A percentile compares a stretch with the other conserved stretches of the same genome.
Evolutionary conservation across 2,113 vertebrate species (phyloP).

Genomic region (Saguinus midas): DNA sequence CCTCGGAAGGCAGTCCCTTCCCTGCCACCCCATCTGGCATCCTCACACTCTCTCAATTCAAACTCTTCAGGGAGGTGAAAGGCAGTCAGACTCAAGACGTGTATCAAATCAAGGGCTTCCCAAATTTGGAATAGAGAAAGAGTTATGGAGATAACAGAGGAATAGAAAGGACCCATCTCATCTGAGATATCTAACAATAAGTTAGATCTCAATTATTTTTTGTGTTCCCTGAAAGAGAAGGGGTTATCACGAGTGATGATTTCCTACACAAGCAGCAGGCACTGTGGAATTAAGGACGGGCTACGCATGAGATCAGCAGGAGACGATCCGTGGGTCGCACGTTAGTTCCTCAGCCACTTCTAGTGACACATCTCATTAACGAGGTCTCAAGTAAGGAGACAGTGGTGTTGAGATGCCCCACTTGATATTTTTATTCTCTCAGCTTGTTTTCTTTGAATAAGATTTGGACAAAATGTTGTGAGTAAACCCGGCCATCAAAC

Average conservation of each 20-base stretch:
- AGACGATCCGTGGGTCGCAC: not conserved
- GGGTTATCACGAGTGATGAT: not conserved
- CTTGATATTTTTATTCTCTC: not conserved
- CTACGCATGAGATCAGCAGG: not conserved
- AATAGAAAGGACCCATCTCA: not conserved
- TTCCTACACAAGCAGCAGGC: not conserved
- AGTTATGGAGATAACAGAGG: not conserved
- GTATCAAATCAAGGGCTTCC: not conserved
- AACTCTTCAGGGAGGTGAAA: not conserved
- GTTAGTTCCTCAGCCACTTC: not conserved
- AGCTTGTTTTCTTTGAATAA: not conserved
- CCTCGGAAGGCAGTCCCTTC: fast-evolving
- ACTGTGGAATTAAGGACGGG: not conserved
- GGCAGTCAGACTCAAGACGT: fast-evolving
- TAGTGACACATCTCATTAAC: not conserved
- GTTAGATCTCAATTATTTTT: not conserved
- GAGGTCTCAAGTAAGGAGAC: not conserved
- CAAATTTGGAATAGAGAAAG: not conserved
- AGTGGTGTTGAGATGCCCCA: not conserved
- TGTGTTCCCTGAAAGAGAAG: not conserved
- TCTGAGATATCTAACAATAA: not conserved
- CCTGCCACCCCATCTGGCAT: fast-evolving
- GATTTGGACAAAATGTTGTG: not conserved
- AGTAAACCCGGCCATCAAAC: not conserved
- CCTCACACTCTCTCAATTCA: not conserved